Evolutionary conservation across 2,113 vertebrate species (phyloP).

Genomic region (Sclerurus mexicanus): DNA sequence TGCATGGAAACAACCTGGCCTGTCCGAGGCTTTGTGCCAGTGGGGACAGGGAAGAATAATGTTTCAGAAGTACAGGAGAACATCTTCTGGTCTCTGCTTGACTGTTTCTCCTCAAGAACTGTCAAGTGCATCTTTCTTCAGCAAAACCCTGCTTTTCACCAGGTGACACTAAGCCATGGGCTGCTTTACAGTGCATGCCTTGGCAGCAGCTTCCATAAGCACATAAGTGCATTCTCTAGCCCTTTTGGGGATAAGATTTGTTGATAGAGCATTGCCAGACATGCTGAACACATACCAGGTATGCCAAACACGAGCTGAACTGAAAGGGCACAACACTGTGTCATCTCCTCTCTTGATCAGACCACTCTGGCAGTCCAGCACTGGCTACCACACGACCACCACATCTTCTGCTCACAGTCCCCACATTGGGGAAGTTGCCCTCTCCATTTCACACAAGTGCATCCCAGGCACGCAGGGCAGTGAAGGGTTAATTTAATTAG

Average conservation of each 20-base stretch:
- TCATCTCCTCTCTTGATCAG: not conserved
- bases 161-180: not conserved
- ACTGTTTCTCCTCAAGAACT: not conserved
- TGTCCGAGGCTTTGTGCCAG: not conserved
- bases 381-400: not conserved
- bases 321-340: not conserved
- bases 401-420: not conserved
- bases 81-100: not conserved
- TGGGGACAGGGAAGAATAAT: accelerated
- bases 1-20: not conserved
- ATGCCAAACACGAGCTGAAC: not conserved
- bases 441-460: constrained; percentile 46
- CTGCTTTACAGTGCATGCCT: not conserved
- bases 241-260: not conserved
- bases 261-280: not conserved
- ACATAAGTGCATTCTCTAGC: not conserved
- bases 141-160: not conserved
- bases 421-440: not conserved
- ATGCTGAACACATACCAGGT: not conserved
- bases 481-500: constrained; percentile 76
- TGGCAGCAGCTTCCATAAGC: not conserved
- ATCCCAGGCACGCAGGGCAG: constrained; percentile 27
- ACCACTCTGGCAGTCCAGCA: not conserved
- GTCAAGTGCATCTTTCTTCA: not conserved
- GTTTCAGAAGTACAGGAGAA: not conserved